Evolutionary conservation across 2,888 invertebrate genomes (phyloP).

Genomic region (Liodrosophila aerea): DNA sequence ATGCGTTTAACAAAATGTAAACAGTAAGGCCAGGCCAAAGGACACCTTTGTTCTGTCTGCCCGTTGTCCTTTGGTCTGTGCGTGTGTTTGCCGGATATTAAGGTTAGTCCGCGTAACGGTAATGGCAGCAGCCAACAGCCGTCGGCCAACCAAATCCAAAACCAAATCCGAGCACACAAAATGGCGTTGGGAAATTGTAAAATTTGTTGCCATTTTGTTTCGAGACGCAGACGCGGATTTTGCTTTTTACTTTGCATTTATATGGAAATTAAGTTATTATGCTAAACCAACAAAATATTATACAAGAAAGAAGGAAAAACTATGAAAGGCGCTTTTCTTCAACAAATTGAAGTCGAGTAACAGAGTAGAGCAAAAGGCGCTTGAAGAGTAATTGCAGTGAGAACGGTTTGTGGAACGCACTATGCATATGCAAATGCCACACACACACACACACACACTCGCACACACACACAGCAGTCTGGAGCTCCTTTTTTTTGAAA

Average conservation of each 20-base stretch:
- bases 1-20: slow-evolving; percentile 65
- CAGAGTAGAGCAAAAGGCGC: not conserved
- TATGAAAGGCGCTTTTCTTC: not conserved
- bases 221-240: slow-evolving; percentile 26
- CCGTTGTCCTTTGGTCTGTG: slow-evolving; percentile 5
- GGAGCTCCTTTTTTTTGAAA: slow-evolving; percentile 25
- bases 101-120: slow-evolving; percentile 65
- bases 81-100: slow-evolving; percentile 62
- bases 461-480: slow-evolving; percentile 4
- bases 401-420: not conserved
- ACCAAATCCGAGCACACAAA: slow-evolving; percentile 28
- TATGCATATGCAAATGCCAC: slow-evolving; percentile 16
- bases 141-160: slow-evolving; percentile 34
- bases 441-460: too few relatives aligned
- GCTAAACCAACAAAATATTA: slow-evolving; percentile 19
- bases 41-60: slow-evolving; percentile 10
- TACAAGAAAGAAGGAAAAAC: not conserved
- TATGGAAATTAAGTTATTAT: slow-evolving; percentile 58
- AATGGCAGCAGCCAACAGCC: slow-evolving; percentile 66
- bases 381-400: not conserved
- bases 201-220: slow-evolving; percentile 65
- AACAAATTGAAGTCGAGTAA: not conserved
- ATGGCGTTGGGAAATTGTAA: slow-evolving; percentile 68
- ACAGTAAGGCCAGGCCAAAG: slow-evolving; percentile 38
- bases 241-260: slow-evolving; percentile 31